A percentile compares a stretch with the other conserved stretches of the same genome.
Conservation (phyloP, 2,797 vertebrate genomes). For the Acanthornis magna region DNA sequence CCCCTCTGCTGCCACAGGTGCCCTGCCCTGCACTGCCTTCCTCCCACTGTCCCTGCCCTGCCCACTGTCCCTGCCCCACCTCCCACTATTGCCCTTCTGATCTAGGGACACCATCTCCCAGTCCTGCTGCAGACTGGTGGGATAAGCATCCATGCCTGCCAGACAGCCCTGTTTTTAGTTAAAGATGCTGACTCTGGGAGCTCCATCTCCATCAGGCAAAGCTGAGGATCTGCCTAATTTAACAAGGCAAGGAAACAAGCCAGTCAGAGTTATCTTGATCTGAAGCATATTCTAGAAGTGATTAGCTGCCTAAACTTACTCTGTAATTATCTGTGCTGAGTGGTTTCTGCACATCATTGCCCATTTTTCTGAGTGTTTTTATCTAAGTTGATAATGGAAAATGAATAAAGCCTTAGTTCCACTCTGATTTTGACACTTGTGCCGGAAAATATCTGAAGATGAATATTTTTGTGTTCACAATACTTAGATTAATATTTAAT, state of each 20-base stretch:
- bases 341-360: conserved; percentile 46
- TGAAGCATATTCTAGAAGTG: conserved; percentile 42
- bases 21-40: background rate
- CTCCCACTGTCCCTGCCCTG: background rate
- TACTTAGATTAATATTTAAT: conserved; percentile 55
- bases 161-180: background rate
- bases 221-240: conserved; percentile 12
- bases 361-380: conserved; percentile 57
- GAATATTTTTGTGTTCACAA: conserved; percentile 37
- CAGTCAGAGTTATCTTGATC: conserved; percentile 34
- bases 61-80: background rate
- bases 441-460: conserved; percentile 46
- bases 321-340: conserved; percentile 49
- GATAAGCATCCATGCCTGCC: background rate
- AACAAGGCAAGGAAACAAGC: conserved; percentile 43
- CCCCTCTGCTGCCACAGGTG: background rate
- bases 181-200: background rate
- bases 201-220: background rate
- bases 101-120: background rate
- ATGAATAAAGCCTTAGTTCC: conserved; percentile 41
- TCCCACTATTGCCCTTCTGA: background rate
- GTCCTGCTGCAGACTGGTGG: background rate
- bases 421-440: conserved; percentile 41
- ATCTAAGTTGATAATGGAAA: conserved; percentile 60
- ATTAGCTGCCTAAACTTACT: conserved; percentile 53